Percentiles rank a stretch among this genome's conserved stretches.
Conservation (phyloP, 2,113 vertebrate species). For the Podarcis raffonei region DNA sequence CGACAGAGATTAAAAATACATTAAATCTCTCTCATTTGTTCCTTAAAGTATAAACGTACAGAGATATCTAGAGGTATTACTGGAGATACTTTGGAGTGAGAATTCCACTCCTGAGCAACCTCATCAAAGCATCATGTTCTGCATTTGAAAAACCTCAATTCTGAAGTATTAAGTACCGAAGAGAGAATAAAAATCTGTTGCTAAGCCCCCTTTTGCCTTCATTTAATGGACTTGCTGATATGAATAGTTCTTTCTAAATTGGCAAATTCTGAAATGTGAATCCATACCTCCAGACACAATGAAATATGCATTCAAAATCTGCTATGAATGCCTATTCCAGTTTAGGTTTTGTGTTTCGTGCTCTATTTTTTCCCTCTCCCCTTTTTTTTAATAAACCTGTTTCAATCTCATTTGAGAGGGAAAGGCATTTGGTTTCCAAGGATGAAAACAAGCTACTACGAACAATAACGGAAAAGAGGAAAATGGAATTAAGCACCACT, state of each 20-base stretch:
- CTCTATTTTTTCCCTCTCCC: background rate
- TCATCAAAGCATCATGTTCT: background rate
- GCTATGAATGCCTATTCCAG: background rate
- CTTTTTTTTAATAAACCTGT: background rate
- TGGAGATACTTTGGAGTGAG: too few relatives aligned
- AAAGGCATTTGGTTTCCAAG: background rate
- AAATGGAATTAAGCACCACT: constrained; percentile 32
- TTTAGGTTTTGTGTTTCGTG: background rate
- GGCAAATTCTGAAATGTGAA: background rate
- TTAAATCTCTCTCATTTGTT: too few relatives aligned
- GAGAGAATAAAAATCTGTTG: background rate
- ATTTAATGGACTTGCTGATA: background rate
- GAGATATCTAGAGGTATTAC: too few relatives aligned
- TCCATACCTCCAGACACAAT: background rate
- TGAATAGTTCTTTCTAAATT: background rate
- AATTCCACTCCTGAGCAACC: background rate
- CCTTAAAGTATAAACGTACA: too few relatives aligned
- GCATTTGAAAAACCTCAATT: background rate
- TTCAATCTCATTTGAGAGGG: background rate
- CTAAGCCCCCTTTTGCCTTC: background rate
- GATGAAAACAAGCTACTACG: background rate
- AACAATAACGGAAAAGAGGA: background rate
- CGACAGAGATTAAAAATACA: too few relatives aligned
- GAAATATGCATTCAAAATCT: background rate
- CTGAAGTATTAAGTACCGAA: background rate